Conservation (phyloP, 2,797 vertebrate species). For the Bradypus variegatus region DNA sequence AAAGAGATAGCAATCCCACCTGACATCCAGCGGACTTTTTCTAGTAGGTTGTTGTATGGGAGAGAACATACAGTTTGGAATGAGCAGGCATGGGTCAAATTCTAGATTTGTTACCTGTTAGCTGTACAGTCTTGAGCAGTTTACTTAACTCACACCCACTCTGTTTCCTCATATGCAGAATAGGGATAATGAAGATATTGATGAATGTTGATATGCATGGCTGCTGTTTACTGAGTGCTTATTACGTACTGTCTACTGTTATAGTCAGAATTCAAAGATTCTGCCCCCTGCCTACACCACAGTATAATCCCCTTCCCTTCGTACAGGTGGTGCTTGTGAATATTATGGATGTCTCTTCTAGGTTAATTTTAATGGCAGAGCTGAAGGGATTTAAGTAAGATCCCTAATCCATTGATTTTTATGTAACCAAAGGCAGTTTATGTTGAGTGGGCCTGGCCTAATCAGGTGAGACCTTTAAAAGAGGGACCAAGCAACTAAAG, state of each 20-base stretch:
- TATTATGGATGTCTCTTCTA: neutral
- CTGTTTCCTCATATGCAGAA: neutral
- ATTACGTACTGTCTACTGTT: neutral
- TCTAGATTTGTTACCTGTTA: neutral
- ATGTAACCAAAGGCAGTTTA: neutral
- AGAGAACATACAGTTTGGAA: neutral
- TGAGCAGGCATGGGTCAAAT: neutral
- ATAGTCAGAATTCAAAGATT: neutral
- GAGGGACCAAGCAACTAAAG: too few species aligned
- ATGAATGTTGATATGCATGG: neutral
- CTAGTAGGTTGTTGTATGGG: neutral
- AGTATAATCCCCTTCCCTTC: neutral
- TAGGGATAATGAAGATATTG: too few species aligned
- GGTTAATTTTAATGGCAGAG: neutral
- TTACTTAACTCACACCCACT: neutral
- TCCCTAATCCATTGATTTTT: neutral
- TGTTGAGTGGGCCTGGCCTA: too few species aligned
- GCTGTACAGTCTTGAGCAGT: neutral
- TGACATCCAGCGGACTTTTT: neutral
- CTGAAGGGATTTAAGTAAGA: neutral
- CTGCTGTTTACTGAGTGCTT: neutral
- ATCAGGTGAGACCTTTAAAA: too few species aligned
- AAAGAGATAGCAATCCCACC: neutral
- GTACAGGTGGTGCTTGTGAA: neutral
- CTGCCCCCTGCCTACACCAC: accelerated